Evolutionary conservation across 2,113 vertebrate species (phyloP), one percentile per base, ranked within the genome.

Genomic region (Malaclemys terrapin): DNA sequence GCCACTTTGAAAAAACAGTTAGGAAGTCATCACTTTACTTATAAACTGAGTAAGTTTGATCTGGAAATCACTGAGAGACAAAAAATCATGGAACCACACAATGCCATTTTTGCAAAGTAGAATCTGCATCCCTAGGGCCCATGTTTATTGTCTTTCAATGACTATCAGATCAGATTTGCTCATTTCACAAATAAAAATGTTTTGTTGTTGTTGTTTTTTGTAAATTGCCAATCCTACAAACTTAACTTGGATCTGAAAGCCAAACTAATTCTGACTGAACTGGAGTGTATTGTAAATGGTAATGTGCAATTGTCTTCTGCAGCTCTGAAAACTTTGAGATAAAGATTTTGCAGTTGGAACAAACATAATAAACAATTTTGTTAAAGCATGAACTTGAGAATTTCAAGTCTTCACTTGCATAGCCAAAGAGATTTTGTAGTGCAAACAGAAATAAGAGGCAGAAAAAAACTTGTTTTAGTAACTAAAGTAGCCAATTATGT

Each of bases 231-330:
- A 80, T 12, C 22, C 69, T 52, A 13, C 4, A 49, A 45, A 78
- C 42, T 76, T 47, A 72, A 12, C 45, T 25, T 5, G 31, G 50
- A 57, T 49, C 20, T 59, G n/a, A 53, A 53, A 79, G 75, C 45
- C 45, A 19, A 1, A 0, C 52, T 79, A 38, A 16, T 0, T 0
- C 52, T 1, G 5, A 10, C 76, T 16, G 76, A 57, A n/a, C 42
- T 0, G 1, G 38, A 54, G 62, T 24, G 42, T 50, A 57, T 45
- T 38, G 22, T 45, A 53, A 80, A 42, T 9, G 50, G 31, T 27
- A 62, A 81, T 75, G 80, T n/a, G 49, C 38, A 47, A 84, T 35
- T 0, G 0, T 7, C 4, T 8, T 35, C 59, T 49, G 31, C 8
- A 17, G 1, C 8, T 82, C 10, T 35, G 31, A 19, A 35, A 35